These are phyloP conservation scores for Drosophila tsacasi DNA, from an alignment of 1,140 invertebrate species.

Conservation along the genomic window DNA sequence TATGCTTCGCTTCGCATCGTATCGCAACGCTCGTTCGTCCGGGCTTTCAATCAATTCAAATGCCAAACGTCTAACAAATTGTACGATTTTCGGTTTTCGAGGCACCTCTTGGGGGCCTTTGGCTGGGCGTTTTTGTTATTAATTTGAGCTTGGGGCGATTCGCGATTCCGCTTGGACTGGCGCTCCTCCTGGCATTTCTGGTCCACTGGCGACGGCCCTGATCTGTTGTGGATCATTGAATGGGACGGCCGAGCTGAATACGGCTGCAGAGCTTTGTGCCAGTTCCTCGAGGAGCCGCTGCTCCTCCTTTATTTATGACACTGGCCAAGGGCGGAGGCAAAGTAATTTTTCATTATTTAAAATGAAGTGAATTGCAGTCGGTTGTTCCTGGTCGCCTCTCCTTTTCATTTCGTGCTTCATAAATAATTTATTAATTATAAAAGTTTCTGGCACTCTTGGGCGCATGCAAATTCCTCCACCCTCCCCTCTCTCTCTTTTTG, in stretches of 20 bases:
- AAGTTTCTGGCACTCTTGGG: slow-evolving; percentile 72
- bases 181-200: slow-evolving; percentile 40
- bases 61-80: slow-evolving; percentile 72
- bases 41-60: slow-evolving; percentile 75
- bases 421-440: slow-evolving; percentile 84
- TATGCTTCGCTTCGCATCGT: slow-evolving; percentile 14
- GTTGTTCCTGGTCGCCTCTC: slow-evolving; percentile 35
- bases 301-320: slow-evolving; percentile 75
- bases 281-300: slow-evolving; percentile 16
- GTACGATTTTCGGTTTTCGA: slow-evolving; percentile 48
- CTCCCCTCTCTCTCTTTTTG: background rate
- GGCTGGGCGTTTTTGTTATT: slow-evolving; percentile 58
- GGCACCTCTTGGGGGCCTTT: slow-evolving; percentile 12
- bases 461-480: slow-evolving; percentile 64
- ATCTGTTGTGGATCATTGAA: slow-evolving; percentile 60
- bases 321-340: slow-evolving; percentile 63
- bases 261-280: slow-evolving; percentile 18
- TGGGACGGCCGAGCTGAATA: slow-evolving; percentile 27
- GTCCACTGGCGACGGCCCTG: slow-evolving; percentile 20
- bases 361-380: slow-evolving; percentile 79
- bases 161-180: slow-evolving; percentile 61
- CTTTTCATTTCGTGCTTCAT: slow-evolving; percentile 78
- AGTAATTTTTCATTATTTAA: slow-evolving; percentile 83
- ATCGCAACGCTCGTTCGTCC: slow-evolving; percentile 42
- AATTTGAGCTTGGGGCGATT: slow-evolving; percentile 53